Evolutionary conservation across 1,140 invertebrate genomes (phyloP).

Genomic region (Nomia melanderi): DNA sequence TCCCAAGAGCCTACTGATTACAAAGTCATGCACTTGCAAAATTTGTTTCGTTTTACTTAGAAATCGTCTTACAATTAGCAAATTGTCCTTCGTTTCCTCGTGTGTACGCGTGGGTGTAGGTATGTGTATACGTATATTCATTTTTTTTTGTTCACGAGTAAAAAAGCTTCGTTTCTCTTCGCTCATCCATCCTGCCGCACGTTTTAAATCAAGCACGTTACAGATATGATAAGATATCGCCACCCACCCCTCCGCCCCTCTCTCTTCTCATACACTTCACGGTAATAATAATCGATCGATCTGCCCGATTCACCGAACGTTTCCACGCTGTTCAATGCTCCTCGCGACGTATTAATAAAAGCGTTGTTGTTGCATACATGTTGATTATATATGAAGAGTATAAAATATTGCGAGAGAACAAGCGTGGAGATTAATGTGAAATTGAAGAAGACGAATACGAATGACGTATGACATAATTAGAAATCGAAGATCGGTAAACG

Average conservation of each 20-base stretch:
- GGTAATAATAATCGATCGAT: slow-evolving; percentile 50
- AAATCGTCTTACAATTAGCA: slow-evolving; percentile 69
- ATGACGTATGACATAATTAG: no score
- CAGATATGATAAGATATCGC: slow-evolving; percentile 70
- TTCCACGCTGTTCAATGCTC: slow-evolving; percentile 26
- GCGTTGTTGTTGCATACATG: no score
- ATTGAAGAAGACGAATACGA: no score
- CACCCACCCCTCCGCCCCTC: neutral
- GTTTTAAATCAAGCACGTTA: slow-evolving; percentile 72
- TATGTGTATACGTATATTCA: neutral
- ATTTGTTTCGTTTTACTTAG: slow-evolving; percentile 63
- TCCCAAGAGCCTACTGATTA: slow-evolving; percentile 57
- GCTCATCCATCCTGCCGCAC: slow-evolving; percentile 38
- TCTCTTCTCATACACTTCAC: slow-evolving; percentile 35
- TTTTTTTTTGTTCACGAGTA: slow-evolving; percentile 63
- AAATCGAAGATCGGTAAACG: no score
- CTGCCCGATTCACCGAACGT: slow-evolving; percentile 34
- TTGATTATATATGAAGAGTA: no score
- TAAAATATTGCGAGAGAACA: no score
- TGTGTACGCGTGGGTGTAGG: slow-evolving; percentile 26
- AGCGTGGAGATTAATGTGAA: no score
- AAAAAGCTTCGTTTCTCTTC: slow-evolving; percentile 67
- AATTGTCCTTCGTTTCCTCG: slow-evolving; percentile 51
- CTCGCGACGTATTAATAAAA: neutral
- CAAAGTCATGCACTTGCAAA: slow-evolving; percentile 71